Evolutionary conservation across 2,888 invertebrate genomes (phyloP).

Genomic region (Melinaea marsaeus): DNA sequence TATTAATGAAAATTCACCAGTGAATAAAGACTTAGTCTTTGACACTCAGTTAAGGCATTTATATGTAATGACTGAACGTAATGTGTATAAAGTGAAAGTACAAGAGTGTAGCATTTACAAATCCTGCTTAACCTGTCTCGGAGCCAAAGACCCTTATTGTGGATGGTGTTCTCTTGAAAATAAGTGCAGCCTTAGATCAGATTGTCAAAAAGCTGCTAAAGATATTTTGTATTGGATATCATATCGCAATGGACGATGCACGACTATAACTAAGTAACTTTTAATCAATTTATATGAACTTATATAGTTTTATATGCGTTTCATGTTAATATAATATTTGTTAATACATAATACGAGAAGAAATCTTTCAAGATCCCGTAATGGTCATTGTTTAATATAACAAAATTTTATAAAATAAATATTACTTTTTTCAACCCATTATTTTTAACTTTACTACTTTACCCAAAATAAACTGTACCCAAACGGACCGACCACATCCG

Average conservation of each 20-base stretch:
- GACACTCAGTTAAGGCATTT: slow-evolving; percentile 94
- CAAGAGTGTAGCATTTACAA: slow-evolving; percentile 95
- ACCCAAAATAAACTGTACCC: no score
- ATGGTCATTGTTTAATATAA: no score
- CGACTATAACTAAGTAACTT: slow-evolving; percentile 94
- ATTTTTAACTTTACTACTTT: no score
- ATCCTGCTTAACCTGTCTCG: slow-evolving; percentile 94
- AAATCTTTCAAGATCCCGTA: no score
- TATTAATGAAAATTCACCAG: slow-evolving; percentile 88
- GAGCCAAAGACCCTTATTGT: slow-evolving; percentile 97
- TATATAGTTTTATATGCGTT: no score
- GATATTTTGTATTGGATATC: slow-evolving; percentile 97
- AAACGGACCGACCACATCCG: no score
- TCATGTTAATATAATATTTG: no score
- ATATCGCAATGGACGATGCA: slow-evolving; percentile 97
- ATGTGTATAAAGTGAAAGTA: slow-evolving; percentile 95
- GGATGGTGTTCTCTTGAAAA: slow-evolving; percentile 98
- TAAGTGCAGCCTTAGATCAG: slow-evolving; percentile 94
- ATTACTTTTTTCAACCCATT: no score
- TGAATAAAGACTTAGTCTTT: slow-evolving; percentile 94
- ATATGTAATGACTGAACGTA: slow-evolving; percentile 94
- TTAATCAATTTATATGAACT: slow-evolving; percentile 93
- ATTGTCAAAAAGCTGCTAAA: slow-evolving; percentile 94
- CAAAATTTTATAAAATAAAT: no score
- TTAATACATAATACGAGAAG: no score